Conservation (phyloP, 92 coral and sea anemone genomes). For the Galaxea fascicularis region DNA sequence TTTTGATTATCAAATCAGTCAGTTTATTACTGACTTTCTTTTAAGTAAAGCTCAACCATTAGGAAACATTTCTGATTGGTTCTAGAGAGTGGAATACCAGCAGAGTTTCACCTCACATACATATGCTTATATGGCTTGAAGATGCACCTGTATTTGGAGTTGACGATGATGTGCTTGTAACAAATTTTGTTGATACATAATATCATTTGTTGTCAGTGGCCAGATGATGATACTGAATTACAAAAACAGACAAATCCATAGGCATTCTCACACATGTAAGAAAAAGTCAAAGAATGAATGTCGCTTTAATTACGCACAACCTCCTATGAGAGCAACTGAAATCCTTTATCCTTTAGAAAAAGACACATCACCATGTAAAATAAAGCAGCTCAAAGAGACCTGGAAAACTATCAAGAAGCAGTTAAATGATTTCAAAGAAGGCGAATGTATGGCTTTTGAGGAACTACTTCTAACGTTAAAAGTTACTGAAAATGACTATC, state of each 20-base stretch:
- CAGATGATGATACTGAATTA: not conserved
- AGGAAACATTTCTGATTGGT: too few species aligned
- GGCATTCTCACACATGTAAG: conserved; percentile 74
- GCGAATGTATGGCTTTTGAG: conserved; percentile 68
- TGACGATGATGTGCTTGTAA: not conserved
- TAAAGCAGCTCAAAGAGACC: conserved; percentile 32
- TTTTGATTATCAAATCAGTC: not conserved
- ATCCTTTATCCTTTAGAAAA: conserved; percentile 67
- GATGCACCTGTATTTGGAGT: not conserved
- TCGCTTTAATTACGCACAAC: conserved; percentile 67
- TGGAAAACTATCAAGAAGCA: conserved; percentile 60
- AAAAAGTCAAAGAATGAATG: conserved; percentile 54
- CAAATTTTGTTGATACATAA: conserved; percentile 3
- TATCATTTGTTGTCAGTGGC: not conserved
- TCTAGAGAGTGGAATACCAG: too few species aligned
- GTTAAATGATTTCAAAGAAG: conserved; percentile 63
- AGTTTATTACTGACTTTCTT: conserved; percentile 33
- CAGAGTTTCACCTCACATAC: conserved; percentile 54
- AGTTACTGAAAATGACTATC: conserved; percentile 57
- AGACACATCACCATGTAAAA: conserved; percentile 8
- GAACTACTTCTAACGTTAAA: conserved; percentile 43
- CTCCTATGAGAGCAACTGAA: conserved; percentile 68
- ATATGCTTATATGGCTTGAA: conserved; percentile 15
- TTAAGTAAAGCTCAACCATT: conserved; percentile 1
- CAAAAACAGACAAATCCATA: conserved; percentile 63